Evolutionary conservation across 2,113 vertebrate genomes (phyloP), one percentile per base, ranked within the genome.

Genomic region (Aphyosemion australe): DNA sequence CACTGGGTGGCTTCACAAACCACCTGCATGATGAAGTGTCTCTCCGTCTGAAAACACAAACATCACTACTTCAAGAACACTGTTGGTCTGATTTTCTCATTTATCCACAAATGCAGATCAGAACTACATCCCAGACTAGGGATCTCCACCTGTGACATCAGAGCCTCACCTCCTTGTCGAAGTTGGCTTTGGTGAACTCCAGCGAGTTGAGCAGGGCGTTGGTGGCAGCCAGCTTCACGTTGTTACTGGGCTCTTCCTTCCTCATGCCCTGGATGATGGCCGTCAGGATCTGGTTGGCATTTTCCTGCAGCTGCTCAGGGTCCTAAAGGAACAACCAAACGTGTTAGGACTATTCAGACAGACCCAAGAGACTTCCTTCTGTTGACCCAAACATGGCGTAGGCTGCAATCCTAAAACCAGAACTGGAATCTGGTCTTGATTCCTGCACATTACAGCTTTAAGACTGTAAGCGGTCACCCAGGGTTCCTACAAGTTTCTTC

Each of bases 21-120:
- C 64, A 99, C 97, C 91, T 99, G 97, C 97, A 99, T 99, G 90
- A 99, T 99, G 94, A 98, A 98, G 92, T 99, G 97, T 86, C 97
- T 93, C 93, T 99, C 97, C 20, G 95, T 95, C 97, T 99, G 84
- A 16, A 73, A 71, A 45, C 37, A 41, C 16, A 41, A 60, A 43
- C 41, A 39, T 39, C 37, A 39, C n/a, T n/a, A n/a, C n/a, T n/a
- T n/a, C n/a, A n/a, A n/a, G n/a, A n/a, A n/a, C n/a, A n/a, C n/a
- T n/a, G n/a, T n/a, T n/a, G n/a, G n/a, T n/a, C n/a, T n/a, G n/a
- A n/a, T n/a, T n/a, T n/a, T n/a, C n/a, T 39, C 37, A 26, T 26
- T 26, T 26, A 26, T 26, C 5, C 26, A 26, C 26, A 26, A 26
- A 26, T 26, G 26, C 26, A 26, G 26, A 26, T 26, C 26, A 26